Conservation (phyloP, 2,888 invertebrate genomes). For the Rotaria sp. region DNA sequence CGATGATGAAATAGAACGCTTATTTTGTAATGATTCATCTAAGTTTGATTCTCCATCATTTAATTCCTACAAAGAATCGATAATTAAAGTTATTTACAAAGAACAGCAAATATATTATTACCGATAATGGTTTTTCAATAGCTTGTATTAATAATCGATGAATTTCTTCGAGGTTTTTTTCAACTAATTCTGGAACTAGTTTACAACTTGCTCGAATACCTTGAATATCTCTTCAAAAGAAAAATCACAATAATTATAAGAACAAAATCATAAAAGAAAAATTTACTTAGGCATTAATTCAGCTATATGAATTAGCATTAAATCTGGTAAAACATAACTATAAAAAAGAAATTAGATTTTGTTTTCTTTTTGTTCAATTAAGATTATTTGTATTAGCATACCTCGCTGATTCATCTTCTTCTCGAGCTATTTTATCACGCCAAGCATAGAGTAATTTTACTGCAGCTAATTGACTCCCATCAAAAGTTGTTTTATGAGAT, state of each 20-base stretch:
- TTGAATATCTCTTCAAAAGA: slow-evolving; percentile 67
- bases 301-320: slow-evolving; percentile 82
- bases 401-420: slow-evolving; percentile 81
- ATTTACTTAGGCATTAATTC: slow-evolving; percentile 67
- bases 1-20: background rate
- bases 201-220: slow-evolving; percentile 85
- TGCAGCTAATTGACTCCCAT: slow-evolving; percentile 56
- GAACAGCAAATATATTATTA: background rate
- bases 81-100: too few species aligned
- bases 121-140: slow-evolving; percentile 56
- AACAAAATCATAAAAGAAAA: background rate
- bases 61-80: background rate
- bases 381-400: slow-evolving; percentile 50
- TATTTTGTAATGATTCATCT: background rate
- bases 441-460: slow-evolving; percentile 73
- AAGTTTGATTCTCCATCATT: background rate
- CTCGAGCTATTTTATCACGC: slow-evolving; percentile 75
- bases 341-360: slow-evolving; percentile 42
- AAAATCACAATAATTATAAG: background rate
- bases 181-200: slow-evolving; percentile 75
- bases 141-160: slow-evolving; percentile 66
- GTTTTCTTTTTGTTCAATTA: slow-evolving; percentile 4
- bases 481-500: background rate
- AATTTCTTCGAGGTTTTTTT: slow-evolving; percentile 59
- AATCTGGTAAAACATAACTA: slow-evolving; percentile 85